Conservation (phyloP, 2,113 vertebrate genomes). For the Nibea coibor region DNA sequence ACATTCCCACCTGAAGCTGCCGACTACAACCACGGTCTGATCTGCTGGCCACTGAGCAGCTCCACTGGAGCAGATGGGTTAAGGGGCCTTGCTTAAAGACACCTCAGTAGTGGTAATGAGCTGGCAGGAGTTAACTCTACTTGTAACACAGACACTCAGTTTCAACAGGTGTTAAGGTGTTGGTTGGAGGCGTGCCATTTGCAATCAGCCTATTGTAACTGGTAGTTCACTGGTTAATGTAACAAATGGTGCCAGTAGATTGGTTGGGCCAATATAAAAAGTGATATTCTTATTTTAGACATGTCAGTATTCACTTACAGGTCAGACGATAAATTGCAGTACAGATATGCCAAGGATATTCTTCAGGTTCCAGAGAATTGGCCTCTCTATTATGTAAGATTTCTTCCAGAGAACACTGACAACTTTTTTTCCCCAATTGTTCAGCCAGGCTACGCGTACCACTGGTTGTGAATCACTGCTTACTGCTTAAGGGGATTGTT, state of each 20-base stretch:
- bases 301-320: background rate
- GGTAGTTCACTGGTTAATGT: background rate
- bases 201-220: background rate
- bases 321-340: background rate
- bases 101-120: too few species aligned
- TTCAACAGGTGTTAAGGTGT: background rate
- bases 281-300: background rate
- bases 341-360: background rate
- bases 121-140: too few species aligned
- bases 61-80: too few species aligned
- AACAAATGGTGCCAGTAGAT: background rate
- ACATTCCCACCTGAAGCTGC: too few species aligned
- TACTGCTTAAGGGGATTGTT: slow-evolving; percentile 1
- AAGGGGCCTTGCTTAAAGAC: too few species aligned
- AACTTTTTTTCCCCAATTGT: background rate
- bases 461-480: background rate
- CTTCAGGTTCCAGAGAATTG: background rate
- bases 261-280: background rate
- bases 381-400: background rate
- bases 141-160: background rate
- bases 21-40: too few species aligned
- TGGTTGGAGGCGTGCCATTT: background rate
- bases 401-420: slow-evolving; percentile 1
- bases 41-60: too few species aligned
- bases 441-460: background rate